These are phyloP conservation scores for Bibio marci DNA, from an alignment of 2,888 invertebrate genomes.

Conservation along the genomic window DNA sequence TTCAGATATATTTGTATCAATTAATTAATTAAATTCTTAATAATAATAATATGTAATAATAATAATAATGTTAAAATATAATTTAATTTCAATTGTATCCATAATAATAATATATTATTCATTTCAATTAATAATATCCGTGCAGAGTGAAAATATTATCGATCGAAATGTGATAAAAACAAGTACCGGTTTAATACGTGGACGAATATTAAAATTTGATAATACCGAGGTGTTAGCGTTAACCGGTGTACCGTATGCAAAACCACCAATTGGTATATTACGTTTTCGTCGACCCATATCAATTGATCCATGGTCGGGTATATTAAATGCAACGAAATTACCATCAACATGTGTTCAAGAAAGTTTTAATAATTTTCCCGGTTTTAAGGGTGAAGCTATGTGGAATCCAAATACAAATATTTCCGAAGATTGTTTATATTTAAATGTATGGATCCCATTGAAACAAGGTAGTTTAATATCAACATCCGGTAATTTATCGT, in stretches of 20 bases:
- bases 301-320: slow-evolving; percentile 73
- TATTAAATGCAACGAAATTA: slow-evolving; percentile 60
- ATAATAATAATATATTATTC: too few relatives aligned
- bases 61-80: too few relatives aligned
- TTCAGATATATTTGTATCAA: too few relatives aligned
- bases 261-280: slow-evolving; percentile 70
- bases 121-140: neutral
- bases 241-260: slow-evolving; percentile 83
- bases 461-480: slow-evolving; percentile 29
- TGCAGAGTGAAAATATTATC: slow-evolving; percentile 18
- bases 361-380: slow-evolving; percentile 71
- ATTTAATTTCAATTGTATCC: too few relatives aligned
- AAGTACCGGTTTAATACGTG: slow-evolving; percentile 63
- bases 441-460: slow-evolving; percentile 90
- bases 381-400: slow-evolving; percentile 85
- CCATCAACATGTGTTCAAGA: slow-evolving; percentile 83
- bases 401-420: slow-evolving; percentile 94
- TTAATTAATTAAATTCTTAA: too few relatives aligned
- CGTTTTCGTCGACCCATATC: slow-evolving; percentile 74
- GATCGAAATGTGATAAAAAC: slow-evolving; percentile 73
- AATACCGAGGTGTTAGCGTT: slow-evolving; percentile 75
- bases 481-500: slow-evolving; percentile 28
- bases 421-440: slow-evolving; percentile 88
- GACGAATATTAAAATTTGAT: slow-evolving; percentile 61
- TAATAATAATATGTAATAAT: neutral